Conservation (phyloP, 2,797 vertebrate species). For the Cetoscarus ocellatus region DNA sequence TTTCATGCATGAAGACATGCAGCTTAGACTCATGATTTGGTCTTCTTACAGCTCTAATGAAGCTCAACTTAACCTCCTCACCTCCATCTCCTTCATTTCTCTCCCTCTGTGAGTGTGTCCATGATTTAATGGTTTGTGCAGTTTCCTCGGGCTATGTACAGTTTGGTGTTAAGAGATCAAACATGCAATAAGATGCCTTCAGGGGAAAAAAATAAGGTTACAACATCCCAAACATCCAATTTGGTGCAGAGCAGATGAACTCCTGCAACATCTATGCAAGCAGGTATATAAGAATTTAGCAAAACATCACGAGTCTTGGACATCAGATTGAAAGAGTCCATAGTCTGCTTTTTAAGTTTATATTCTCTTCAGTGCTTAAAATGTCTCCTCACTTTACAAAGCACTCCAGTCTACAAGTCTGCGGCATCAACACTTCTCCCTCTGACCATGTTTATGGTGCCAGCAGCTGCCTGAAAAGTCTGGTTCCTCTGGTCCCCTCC, state of each 20-base stretch:
- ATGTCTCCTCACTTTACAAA: too few species aligned
- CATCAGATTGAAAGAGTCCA: too few species aligned
- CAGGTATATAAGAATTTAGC: not conserved
- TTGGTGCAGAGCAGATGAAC: not conserved
- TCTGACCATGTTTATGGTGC: too few species aligned
- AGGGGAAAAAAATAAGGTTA: not conserved
- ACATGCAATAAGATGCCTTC: not conserved
- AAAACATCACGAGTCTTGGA: too few species aligned
- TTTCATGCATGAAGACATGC: not conserved
- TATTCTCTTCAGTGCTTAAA: too few species aligned
- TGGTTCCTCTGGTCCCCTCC: too few species aligned
- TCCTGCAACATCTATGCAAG: not conserved
- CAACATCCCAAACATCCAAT: not conserved
- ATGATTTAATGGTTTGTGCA: not conserved
- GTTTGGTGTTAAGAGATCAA: slow-evolving; percentile 13
- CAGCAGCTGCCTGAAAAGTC: too few species aligned
- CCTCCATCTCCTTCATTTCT: not conserved
- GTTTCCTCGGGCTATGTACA: not conserved
- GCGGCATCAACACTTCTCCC: too few species aligned
- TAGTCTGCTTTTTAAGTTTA: too few species aligned
- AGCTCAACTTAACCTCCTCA: not conserved
- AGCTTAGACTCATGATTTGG: not conserved
- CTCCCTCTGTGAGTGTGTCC: not conserved
- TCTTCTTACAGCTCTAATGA: slow-evolving; percentile 3
- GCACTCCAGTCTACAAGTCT: too few species aligned